Conservation (phyloP, 1,140 invertebrate genomes). For the Eulimnadia texana region DNA sequence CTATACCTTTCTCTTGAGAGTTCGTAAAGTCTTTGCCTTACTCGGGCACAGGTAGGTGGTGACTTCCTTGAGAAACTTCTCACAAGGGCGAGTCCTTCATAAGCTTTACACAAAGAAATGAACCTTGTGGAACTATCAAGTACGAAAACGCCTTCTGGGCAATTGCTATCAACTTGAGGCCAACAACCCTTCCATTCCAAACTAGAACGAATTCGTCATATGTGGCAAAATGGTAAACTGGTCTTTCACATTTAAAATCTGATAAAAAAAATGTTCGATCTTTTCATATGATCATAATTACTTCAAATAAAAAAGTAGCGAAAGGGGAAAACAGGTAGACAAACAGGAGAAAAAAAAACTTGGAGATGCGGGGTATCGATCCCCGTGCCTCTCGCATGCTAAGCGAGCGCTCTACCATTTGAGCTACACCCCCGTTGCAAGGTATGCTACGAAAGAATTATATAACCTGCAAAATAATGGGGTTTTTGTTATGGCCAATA, state of each 20-base stretch:
- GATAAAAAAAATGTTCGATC: no score
- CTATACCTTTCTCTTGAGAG: not conserved
- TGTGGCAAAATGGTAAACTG: not conserved
- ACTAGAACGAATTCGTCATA: not conserved
- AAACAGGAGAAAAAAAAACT: not conserved
- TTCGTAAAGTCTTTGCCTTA: not conserved
- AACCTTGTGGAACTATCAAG: no score
- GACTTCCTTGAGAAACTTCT: not conserved
- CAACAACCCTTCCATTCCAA: not conserved
- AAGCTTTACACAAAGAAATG: not conserved
- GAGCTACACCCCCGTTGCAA: slow-evolving; percentile 57
- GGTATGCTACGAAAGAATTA: no score
- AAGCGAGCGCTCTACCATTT: slow-evolving; percentile 77
- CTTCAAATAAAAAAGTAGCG: no score
- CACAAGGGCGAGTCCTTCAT: not conserved
- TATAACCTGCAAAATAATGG: no score
- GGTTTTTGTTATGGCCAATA: not conserved
- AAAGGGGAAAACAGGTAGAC: not conserved
- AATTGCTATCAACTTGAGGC: not conserved
- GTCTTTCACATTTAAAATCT: no score
- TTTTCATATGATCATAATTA: no score
- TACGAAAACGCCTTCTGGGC: no score
- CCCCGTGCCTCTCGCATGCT: slow-evolving; percentile 71
- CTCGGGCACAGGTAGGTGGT: not conserved
- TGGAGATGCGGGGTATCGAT: slow-evolving; percentile 68